These are phyloP conservation scores for Dendrophyllia cribrosa DNA, from an alignment of 64 coral and sea anemone species.

Conservation along the genomic window DNA sequence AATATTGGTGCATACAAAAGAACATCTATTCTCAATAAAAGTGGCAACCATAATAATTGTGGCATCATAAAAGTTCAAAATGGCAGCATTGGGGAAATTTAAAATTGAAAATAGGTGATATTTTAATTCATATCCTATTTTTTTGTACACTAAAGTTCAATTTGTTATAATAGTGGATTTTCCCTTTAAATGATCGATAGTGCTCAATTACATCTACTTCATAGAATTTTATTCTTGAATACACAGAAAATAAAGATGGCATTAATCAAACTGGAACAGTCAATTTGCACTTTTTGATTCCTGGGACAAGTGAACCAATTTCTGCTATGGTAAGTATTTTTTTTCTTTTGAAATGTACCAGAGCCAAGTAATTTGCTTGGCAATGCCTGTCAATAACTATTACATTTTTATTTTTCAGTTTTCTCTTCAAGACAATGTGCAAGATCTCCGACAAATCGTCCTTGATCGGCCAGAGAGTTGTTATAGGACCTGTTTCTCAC, in stretches of 20 bases:
- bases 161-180: too few relatives aligned
- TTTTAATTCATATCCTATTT: too few relatives aligned
- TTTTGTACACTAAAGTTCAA: too few relatives aligned
- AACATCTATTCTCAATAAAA: too few relatives aligned
- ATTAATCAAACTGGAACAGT: slow-evolving; percentile 54
- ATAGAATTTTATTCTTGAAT: too few relatives aligned
- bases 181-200: too few relatives aligned
- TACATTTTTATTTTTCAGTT: neutral
- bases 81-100: too few relatives aligned
- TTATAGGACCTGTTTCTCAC: slow-evolving; percentile 90
- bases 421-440: slow-evolving; percentile 89
- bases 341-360: neutral
- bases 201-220: too few relatives aligned
- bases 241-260: slow-evolving; percentile 11
- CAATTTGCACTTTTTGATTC: slow-evolving; percentile 79
- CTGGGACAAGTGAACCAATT: slow-evolving; percentile 88
- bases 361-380: neutral
- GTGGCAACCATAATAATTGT: too few relatives aligned
- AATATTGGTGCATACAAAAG: too few relatives aligned
- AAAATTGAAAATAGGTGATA: too few relatives aligned
- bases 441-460: slow-evolving; percentile 94
- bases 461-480: slow-evolving; percentile 98
- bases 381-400: neutral
- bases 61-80: too few relatives aligned
- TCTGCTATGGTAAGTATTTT: slow-evolving; percentile 64